Percentiles rank a stretch among this genome's conserved stretches.
Conservation (phyloP, 1,140 invertebrate species). For the Adoxophyes honmai region DNA sequence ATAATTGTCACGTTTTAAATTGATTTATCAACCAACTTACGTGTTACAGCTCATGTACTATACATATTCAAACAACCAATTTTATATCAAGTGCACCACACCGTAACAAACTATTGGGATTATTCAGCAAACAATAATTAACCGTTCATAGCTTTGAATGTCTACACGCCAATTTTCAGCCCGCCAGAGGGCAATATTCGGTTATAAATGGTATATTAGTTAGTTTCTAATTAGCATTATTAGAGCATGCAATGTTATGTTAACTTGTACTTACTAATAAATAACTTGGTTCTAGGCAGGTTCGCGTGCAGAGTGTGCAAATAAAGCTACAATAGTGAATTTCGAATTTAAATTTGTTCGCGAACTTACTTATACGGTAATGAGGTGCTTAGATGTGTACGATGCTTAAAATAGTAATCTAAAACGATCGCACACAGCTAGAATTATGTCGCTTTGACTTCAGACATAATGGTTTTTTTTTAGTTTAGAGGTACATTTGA, state of each 20-base stretch:
- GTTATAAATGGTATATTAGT: slow-evolving; percentile 15
- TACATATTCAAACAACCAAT: too few relatives aligned
- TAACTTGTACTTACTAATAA: slow-evolving; percentile 11
- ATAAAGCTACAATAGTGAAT: slow-evolving; percentile 3
- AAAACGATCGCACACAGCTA: too few relatives aligned
- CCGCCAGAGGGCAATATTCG: slow-evolving; percentile 9
- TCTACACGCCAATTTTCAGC: slow-evolving; percentile 11
- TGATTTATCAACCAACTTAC: too few relatives aligned
- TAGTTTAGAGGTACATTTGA: too few relatives aligned
- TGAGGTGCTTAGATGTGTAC: too few relatives aligned
- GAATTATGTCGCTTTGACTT: too few relatives aligned
- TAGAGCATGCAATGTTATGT: slow-evolving; percentile 14
- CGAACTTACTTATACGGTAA: too few relatives aligned
- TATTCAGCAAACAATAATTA: slow-evolving; percentile 7
- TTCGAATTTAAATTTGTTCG: slow-evolving; percentile 7
- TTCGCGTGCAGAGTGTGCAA: slow-evolving; percentile 3
- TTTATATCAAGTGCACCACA: too few relatives aligned
- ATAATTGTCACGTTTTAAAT: too few relatives aligned
- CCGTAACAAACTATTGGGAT: background rate
- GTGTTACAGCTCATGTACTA: too few relatives aligned
- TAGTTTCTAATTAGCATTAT: slow-evolving; percentile 15
- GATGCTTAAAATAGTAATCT: too few relatives aligned
- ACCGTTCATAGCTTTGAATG: background rate
- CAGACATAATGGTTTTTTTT: too few relatives aligned
- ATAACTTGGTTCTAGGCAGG: slow-evolving; percentile 9